Conservation (phyloP, 2,113 vertebrate genomes). For the Corythoichthys intestinalis region DNA sequence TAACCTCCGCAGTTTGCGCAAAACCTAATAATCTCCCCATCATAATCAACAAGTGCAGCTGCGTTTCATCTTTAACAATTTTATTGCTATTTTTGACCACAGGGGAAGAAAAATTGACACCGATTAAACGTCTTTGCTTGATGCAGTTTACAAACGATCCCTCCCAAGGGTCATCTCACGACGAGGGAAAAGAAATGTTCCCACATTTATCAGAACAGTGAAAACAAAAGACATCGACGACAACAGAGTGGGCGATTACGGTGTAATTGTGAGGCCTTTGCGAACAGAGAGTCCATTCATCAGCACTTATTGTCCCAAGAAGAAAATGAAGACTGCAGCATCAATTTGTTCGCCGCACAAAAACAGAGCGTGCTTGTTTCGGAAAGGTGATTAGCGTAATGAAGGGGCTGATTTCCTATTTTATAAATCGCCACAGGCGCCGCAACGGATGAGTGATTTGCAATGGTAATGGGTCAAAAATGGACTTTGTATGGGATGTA, state of each 20-base stretch:
- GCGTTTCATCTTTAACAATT: no score
- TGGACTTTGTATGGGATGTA: no score
- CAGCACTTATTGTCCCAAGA: slow-evolving; percentile 37
- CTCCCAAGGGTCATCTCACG: slow-evolving; percentile 33
- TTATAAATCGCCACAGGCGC: slow-evolving; percentile 15
- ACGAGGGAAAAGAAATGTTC: slow-evolving; percentile 16
- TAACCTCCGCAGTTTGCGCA: no score
- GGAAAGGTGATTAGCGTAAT: slow-evolving; percentile 61
- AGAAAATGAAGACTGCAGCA: slow-evolving; percentile 51
- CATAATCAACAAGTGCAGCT: no score
- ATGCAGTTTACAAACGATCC: slow-evolving; percentile 18
- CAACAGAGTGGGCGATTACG: slow-evolving; percentile 50
- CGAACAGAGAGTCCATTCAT: slow-evolving; percentile 55
- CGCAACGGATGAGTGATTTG: neutral
- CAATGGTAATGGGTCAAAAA: neutral
- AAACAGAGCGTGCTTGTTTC: slow-evolving; percentile 38
- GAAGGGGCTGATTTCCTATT: slow-evolving; percentile 43
- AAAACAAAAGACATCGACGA: slow-evolving; percentile 18
- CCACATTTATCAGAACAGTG: slow-evolving; percentile 29
- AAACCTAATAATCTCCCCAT: no score
- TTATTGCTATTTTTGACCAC: no score
- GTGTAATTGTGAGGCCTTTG: slow-evolving; percentile 62
- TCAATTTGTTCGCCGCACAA: slow-evolving; percentile 43
- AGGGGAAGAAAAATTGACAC: neutral
- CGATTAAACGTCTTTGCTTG: neutral